Percentiles rank a stretch among this genome's conserved stretches.
Evolutionary conservation across 1,140 invertebrate genomes (phyloP).

Genomic region (Pseudomyrmex sp.): DNA sequence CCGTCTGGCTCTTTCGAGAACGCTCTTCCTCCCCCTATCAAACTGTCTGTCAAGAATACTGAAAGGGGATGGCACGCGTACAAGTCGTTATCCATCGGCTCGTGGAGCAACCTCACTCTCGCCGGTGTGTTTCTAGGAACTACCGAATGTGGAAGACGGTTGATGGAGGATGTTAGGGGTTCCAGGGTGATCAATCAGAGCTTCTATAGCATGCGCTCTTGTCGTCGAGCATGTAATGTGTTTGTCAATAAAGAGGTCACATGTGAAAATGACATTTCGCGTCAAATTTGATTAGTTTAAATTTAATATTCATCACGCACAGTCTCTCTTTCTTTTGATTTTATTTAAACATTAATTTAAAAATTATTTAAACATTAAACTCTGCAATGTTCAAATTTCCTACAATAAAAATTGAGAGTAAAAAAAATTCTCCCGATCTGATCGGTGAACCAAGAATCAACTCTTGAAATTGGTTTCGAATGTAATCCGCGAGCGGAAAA

Average conservation of each 20-base stretch:
- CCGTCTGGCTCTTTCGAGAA: slow-evolving; percentile 28
- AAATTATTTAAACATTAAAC: neutral
- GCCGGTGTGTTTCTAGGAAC: slow-evolving; percentile 31
- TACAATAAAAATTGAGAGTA: too few species aligned
- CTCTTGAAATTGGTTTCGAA: neutral
- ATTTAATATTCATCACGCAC: slow-evolving; percentile 1
- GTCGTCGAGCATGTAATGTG: slow-evolving; percentile 40
- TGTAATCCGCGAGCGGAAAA: neutral
- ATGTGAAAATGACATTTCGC: neutral
- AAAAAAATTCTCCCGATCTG: neutral
- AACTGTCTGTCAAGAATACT: slow-evolving; percentile 60
- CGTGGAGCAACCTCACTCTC: slow-evolving; percentile 47
- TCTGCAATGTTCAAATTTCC: too few species aligned
- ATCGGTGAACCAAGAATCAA: neutral
- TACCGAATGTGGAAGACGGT: slow-evolving; percentile 30
- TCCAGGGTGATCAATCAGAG: slow-evolving; percentile 76
- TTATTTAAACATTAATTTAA: neutral
- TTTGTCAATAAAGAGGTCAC: neutral
- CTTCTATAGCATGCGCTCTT: slow-evolving; percentile 47
- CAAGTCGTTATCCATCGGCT: slow-evolving; percentile 76
- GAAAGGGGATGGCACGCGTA: slow-evolving; percentile 76
- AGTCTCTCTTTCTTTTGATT: slow-evolving; percentile 7
- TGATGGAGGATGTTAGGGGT: slow-evolving; percentile 44
- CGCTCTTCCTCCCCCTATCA: slow-evolving; percentile 33
- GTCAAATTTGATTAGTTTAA: neutral